A percentile compares a stretch with the other conserved stretches of the same genome.
Conservation (phyloP, 2,113 vertebrate species). For the Agapornis roseicollis region DNA sequence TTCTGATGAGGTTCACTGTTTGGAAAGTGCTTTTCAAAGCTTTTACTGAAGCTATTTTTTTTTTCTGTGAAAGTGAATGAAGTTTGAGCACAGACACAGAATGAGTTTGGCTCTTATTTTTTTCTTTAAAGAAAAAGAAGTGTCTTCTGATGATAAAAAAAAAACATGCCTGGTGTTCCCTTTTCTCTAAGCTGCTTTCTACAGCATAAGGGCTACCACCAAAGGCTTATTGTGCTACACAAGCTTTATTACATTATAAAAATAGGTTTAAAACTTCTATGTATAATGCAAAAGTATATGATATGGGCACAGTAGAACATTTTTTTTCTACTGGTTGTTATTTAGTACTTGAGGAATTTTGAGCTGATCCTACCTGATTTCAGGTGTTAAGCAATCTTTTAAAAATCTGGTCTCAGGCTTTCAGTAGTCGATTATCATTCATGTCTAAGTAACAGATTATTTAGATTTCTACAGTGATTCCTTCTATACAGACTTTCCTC, state of each 20-base stretch:
- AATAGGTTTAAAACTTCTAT: neutral
- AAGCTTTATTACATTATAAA: neutral
- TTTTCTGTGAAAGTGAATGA: neutral
- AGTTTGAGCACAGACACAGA: neutral
- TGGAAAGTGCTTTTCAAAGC: neutral
- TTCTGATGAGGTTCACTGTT: neutral
- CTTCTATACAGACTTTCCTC: neutral
- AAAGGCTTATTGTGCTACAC: neutral
- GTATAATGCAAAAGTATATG: neutral
- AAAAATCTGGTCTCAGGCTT: neutral
- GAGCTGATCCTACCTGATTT: neutral
- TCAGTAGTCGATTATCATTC: neutral
- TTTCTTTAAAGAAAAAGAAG: neutral
- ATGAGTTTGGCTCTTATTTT: neutral
- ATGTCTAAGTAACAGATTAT: neutral
- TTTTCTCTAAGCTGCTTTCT: neutral
- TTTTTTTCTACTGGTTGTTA: neutral
- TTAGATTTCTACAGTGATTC: neutral
- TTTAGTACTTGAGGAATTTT: neutral
- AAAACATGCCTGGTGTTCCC: neutral
- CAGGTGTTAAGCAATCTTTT: neutral
- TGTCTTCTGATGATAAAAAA: slow-evolving; percentile 14
- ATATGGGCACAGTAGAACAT: neutral
- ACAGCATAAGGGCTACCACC: neutral
- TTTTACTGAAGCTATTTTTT: neutral